Base-by-base conservation (phyloP, 2,113 vertebrate species). In the Tragelaphus imberbis region DNA sequence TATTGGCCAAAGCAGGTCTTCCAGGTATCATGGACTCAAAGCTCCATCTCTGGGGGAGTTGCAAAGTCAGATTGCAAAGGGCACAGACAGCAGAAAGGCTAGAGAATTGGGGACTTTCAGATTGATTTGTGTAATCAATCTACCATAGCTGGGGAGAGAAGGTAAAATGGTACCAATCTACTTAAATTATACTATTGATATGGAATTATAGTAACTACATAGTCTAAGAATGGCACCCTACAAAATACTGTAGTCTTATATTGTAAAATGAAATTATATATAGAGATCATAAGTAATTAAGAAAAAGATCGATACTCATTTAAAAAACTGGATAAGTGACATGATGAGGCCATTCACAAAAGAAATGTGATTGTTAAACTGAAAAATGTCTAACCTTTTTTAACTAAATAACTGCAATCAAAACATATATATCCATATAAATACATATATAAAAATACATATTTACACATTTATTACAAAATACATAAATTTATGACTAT, bases 261-360 rank as follows among this genome's bases (percentile, higher is more conserved):
- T 59, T 47, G 7, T 82, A 84, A 95, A 84, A 53, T 51, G 65
- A 84, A 89, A 93, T 68, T 49, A 75, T 8, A 75, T 1, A 0
- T 36, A 91, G 91, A 56, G 9, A 79, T 40, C 47, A 0, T 79
- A 90, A 59, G 65, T 56, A 92, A 77, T 61, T 58, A 86, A 82
- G 23, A 68, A 88, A 89, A 95, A 16, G 19, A 95, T 90, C 47
- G 55, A 88, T 91, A 87, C 9, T 47, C 33, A 95, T 79, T 95
- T 96, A 44, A 84, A 96, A 96, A 96, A 88, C 27, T 90, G 55
- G 30, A 59, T 36, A 88, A 89, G 11, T 87, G 68, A 84, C 36
- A 33, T 71, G 47, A 85, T 71, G 27, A 92, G 55, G 15, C 27
- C 79, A 63, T 55, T 92, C 47, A 71, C 36, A 63, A 81, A 75